Evolutionary conservation across 64 coral and sea anemone genomes (phyloP).

Genomic region (Montipora capricornis): DNA sequence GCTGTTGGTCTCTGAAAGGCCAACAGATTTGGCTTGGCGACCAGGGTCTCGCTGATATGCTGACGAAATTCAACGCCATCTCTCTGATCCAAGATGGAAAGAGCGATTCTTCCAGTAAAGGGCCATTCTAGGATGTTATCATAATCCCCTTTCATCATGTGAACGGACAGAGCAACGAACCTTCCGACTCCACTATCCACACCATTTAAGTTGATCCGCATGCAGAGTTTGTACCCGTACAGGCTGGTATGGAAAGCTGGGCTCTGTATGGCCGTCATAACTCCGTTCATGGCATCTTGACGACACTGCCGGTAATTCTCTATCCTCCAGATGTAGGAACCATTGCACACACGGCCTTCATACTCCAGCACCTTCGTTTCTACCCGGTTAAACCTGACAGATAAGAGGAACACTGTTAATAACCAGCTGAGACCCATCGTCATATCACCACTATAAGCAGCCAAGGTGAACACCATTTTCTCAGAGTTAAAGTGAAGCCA

Average conservation of each 20-base stretch:
- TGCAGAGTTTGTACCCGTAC: constrained; percentile 79
- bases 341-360: constrained; percentile 82
- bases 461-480: too few relatives aligned
- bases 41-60: constrained; percentile 95
- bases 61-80: constrained; percentile 77
- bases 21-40: constrained; percentile 85
- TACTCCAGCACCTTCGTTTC: constrained; percentile 64
- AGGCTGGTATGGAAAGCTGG: constrained; percentile 81
- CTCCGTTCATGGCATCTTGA: constrained; percentile 55
- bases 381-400: neutral
- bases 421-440: too few relatives aligned
- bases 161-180: constrained; percentile 81
- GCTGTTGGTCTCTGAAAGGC: constrained; percentile 90
- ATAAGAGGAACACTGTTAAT: neutral
- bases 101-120: constrained; percentile 81
- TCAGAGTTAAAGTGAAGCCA: too few relatives aligned
- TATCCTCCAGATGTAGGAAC: constrained; percentile 84
- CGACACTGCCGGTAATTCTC: constrained; percentile 79
- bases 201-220: constrained; percentile 80
- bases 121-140: constrained; percentile 89
- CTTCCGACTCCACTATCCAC: constrained; percentile 76
- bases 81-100: constrained; percentile 92
- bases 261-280: constrained; percentile 79
- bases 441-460: too few relatives aligned
- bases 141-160: constrained; percentile 94